Percentiles rank a stretch among this genome's conserved stretches.
phyloP scores from a whole-genome alignment of 2,888 invertebrate species.

The Kuschelorhynchus macadamiae region DNA sequence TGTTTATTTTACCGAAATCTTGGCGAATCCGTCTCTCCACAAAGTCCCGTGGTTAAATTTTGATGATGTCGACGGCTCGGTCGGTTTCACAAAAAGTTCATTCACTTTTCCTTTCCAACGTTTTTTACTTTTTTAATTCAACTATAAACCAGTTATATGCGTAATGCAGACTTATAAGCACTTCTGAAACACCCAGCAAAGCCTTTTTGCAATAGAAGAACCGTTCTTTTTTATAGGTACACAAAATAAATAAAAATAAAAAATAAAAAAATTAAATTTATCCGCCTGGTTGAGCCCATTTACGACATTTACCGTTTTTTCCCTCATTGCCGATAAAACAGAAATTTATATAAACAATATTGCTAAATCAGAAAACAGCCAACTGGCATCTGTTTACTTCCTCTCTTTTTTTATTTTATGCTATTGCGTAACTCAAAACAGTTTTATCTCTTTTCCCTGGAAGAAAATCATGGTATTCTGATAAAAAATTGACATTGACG shows the following conservation, averaged over 20 bases:
- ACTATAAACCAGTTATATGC: constrained; percentile 9
- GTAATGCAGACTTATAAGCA: not conserved
- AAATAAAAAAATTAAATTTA: constrained; percentile 47
- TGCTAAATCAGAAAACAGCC: not conserved
- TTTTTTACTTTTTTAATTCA: constrained; percentile 44
- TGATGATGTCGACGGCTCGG: constrained; percentile 66
- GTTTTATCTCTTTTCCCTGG: too few species aligned
- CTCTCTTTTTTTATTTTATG: too few species aligned
- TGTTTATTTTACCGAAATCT: constrained; percentile 58
- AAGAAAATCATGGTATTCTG: too few species aligned
- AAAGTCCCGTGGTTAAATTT: constrained; percentile 63
- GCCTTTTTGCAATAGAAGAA: not conserved
- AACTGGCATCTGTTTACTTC: too few species aligned
- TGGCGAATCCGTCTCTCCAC: constrained; percentile 49
- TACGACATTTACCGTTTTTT: constrained; percentile 48
- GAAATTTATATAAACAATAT: constrained; percentile 20
- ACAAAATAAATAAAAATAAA: constrained; percentile 41
- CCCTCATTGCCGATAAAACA: constrained; percentile 27
- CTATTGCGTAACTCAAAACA: too few species aligned
- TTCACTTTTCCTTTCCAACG: constrained; percentile 59
- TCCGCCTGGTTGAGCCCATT: constrained; percentile 46
- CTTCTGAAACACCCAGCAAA: not conserved
- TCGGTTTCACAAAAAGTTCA: constrained; percentile 64
- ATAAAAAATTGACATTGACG: too few species aligned
- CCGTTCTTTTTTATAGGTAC: constrained; percentile 12